Evolutionary conservation across 1,140 invertebrate genomes (phyloP).

Genomic region (Drosophila ficusphila): DNA sequence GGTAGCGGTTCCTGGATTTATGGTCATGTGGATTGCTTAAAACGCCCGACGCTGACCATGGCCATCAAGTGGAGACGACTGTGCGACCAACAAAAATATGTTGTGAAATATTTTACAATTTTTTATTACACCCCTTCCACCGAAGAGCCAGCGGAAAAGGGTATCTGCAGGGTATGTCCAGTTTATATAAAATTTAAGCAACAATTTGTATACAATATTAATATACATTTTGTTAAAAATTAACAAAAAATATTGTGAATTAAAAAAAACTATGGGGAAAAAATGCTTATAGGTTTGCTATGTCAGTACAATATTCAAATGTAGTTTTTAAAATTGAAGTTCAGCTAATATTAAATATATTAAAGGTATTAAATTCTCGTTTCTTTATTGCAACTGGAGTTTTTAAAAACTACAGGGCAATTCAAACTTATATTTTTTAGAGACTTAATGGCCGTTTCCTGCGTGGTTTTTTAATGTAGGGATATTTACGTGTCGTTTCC

Average conservation of each 20-base stretch:
- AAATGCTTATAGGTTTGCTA: no score
- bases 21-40: conserved; percentile 77
- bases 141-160: conserved; percentile 15
- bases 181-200: no score
- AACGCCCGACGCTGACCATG: conserved; percentile 42
- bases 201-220: neutral
- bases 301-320: no score
- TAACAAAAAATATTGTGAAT: no score
- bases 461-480: neutral
- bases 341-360: neutral
- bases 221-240: neutral
- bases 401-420: neutral
- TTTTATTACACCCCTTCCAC: conserved; percentile 43
- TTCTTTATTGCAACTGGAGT: neutral
- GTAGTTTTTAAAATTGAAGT: no score
- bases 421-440: conserved; percentile 28
- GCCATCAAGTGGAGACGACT: conserved; percentile 62
- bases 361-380: neutral
- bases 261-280: no score
- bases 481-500: conserved; percentile 10
- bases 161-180: neutral
- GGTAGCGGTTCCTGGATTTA: conserved; percentile 51
- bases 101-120: conserved; percentile 77
- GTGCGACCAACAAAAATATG: conserved; percentile 69
- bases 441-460: conserved; percentile 19